Conservation (phyloP, 2,888 invertebrate species). For the Scaptomyza cyrtandrae region DNA sequence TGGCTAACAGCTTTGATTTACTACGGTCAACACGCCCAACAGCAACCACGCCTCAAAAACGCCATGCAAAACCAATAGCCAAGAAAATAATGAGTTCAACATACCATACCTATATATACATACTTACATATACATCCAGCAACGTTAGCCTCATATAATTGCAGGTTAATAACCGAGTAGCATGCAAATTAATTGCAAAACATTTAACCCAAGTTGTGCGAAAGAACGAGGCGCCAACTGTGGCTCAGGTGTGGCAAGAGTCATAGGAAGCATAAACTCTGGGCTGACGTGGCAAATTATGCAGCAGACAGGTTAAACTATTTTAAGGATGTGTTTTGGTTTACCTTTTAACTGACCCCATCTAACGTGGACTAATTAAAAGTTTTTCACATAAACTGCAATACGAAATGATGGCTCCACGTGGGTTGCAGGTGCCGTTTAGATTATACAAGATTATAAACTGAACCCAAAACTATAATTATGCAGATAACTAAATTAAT, state of each 20-base stretch:
- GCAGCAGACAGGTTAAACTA: slow-evolving; percentile 39
- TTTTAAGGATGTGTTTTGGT: not conserved
- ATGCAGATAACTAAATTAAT: slow-evolving; percentile 53
- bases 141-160: slow-evolving; percentile 39
- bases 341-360: slow-evolving; percentile 18
- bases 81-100: slow-evolving; percentile 49
- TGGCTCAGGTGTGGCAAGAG: slow-evolving; percentile 11
- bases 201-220: slow-evolving; percentile 62
- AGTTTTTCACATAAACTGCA: slow-evolving; percentile 54
- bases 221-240: slow-evolving; percentile 12
- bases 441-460: slow-evolving; percentile 2
- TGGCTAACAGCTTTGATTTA: slow-evolving; percentile 55
- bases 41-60: slow-evolving; percentile 7
- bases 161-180: slow-evolving; percentile 77
- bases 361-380: slow-evolving; percentile 45
- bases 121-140: not conserved
- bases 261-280: slow-evolving; percentile 56
- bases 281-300: slow-evolving; percentile 52
- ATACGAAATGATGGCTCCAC: slow-evolving; percentile 8
- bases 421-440: not conserved
- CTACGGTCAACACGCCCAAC: slow-evolving; percentile 61
- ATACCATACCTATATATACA: not conserved
- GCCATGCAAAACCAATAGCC: slow-evolving; percentile 13
- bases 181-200: slow-evolving; percentile 79
- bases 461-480: slow-evolving; percentile 57